Conservation (phyloP, 1,140 invertebrate genomes). For the Drosophila subobscura region DNA sequence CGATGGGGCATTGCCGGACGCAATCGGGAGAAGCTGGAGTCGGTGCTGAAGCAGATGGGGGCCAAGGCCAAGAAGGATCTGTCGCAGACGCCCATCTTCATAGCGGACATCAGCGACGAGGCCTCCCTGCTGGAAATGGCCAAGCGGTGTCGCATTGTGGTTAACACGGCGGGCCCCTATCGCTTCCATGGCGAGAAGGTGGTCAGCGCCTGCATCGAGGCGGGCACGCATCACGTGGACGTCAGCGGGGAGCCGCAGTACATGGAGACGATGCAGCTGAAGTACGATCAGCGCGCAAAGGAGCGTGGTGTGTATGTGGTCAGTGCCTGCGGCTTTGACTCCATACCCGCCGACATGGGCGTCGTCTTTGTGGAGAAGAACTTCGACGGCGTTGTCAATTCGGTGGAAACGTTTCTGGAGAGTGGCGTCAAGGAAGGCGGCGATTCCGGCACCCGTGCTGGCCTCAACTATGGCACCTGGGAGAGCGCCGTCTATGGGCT, state of each 20-base stretch:
- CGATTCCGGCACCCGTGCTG: constrained; percentile 47
- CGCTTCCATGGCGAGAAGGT: constrained; percentile 95
- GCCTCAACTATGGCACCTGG: constrained; percentile 91
- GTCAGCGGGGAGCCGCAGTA: constrained; percentile 96
- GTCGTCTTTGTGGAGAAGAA: constrained; percentile 89
- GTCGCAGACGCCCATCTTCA: constrained; percentile 87
- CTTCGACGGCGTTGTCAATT: constrained; percentile 90
- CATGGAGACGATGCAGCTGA: constrained; percentile 92
- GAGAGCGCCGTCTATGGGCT: constrained; percentile 91
- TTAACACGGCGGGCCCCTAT: constrained; percentile 96
- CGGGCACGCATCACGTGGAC: constrained; percentile 94
- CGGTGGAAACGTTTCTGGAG: constrained; percentile 89
- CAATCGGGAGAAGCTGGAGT: constrained; percentile 87
- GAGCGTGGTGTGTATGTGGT: constrained; percentile 92
- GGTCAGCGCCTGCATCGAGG: constrained; percentile 93
- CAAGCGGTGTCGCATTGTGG: constrained; percentile 87
- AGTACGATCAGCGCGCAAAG: constrained; percentile 90
- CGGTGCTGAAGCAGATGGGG: constrained; percentile 86
- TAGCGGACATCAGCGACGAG: constrained; percentile 91
- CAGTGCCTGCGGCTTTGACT: constrained; percentile 95
- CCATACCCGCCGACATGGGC: constrained; percentile 94
- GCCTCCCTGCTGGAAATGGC: constrained; percentile 91
- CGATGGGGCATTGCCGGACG: constrained; percentile 80
- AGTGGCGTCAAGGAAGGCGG: constrained; percentile 68
- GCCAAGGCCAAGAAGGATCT: constrained; percentile 85